Evolutionary conservation across 1,140 invertebrate genomes (phyloP).

Genomic region (Trichonephila inaurata): DNA sequence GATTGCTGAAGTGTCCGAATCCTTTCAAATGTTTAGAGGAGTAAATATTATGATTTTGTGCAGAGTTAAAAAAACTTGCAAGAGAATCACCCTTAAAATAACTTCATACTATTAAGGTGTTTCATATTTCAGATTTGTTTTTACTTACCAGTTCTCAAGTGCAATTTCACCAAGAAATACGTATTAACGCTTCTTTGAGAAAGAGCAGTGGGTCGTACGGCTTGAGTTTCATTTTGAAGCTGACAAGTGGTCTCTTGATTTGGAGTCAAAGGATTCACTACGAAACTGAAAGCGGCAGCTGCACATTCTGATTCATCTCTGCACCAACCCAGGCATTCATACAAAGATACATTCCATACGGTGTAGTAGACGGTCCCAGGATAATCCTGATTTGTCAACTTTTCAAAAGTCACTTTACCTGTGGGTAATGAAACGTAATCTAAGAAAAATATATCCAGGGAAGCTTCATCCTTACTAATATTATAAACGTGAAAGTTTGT

Average conservation of each 20-base stretch:
- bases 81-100: no score
- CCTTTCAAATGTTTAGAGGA: background rate
- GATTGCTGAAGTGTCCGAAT: background rate
- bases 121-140: background rate
- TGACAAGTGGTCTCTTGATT: conserved; percentile 95
- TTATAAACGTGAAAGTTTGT: no score
- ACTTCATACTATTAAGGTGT: no score
- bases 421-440: background rate
- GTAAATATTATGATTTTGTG: no score
- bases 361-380: conserved; percentile 94
- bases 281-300: conserved; percentile 94
- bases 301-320: conserved; percentile 94
- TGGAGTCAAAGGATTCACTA: conserved; percentile 93
- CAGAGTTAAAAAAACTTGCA: no score
- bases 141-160: conserved; percentile 89
- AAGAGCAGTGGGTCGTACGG: conserved; percentile 90
- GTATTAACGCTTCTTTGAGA: conserved; percentile 91
- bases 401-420: conserved; percentile 92
- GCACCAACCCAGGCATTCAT: conserved; percentile 97
- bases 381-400: conserved; percentile 95
- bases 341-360: conserved; percentile 93
- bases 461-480: no score
- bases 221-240: conserved; percentile 94
- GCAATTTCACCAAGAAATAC: conserved; percentile 97
- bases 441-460: no score